Conservation (phyloP, 2,113 vertebrate species). For the Gopherus evgoodei region DNA sequence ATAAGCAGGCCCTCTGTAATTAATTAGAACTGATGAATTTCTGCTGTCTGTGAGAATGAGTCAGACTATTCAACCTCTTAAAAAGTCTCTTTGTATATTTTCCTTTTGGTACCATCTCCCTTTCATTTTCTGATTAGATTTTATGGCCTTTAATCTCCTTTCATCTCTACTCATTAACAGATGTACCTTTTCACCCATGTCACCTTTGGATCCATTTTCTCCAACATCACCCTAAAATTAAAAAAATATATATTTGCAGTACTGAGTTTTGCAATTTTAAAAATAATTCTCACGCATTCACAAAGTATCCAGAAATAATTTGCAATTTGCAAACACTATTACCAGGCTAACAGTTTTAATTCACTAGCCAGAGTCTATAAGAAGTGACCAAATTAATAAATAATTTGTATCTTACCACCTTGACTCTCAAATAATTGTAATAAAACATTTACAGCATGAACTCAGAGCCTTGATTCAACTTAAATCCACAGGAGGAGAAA, state of each 20-base stretch:
- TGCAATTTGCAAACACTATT: background rate
- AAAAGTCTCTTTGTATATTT: background rate
- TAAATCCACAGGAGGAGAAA: background rate
- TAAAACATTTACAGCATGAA: background rate
- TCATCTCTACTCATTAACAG: background rate
- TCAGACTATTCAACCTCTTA: background rate
- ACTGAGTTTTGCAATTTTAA: background rate
- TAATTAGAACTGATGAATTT: background rate
- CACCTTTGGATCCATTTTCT: constrained; percentile 90
- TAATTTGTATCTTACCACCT: background rate
- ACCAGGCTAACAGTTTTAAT: background rate
- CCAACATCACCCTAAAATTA: constrained; percentile 89
- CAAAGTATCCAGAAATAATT: background rate
- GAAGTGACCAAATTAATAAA: background rate
- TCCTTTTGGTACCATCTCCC: background rate
- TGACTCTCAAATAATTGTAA: background rate
- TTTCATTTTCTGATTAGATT: background rate
- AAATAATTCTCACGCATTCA: background rate
- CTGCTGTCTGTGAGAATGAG: background rate
- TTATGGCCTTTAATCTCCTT: background rate
- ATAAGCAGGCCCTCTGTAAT: background rate
- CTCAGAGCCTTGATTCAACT: background rate
- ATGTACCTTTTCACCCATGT: constrained; percentile 92
- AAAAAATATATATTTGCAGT: background rate
- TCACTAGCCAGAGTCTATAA: background rate